Percentiles rank a stretch among this genome's conserved stretches.
These are phyloP conservation scores for Teleogryllus occipitalis DNA, from an alignment of 1,140 invertebrate genomes.

Conservation along the genomic window DNA sequence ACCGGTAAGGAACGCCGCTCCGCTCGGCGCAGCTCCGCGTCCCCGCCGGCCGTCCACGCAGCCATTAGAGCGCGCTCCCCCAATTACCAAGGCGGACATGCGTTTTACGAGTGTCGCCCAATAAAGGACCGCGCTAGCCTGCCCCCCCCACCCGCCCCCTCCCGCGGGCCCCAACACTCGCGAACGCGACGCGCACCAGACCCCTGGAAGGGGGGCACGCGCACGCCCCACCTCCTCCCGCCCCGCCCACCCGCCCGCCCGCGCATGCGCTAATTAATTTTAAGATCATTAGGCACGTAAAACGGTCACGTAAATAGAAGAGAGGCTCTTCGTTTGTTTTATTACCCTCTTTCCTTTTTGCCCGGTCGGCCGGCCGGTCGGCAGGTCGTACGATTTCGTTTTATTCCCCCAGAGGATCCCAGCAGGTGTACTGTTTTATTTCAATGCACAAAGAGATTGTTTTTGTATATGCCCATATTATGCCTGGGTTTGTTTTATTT, in stretches of 20 bases:
- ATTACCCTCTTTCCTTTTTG: neutral
- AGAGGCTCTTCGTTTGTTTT: neutral
- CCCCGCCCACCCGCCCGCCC: too few species aligned
- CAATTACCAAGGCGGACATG: neutral
- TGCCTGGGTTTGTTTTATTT: neutral
- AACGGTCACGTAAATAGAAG: slow-evolving; percentile 1
- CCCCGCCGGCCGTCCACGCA: too few species aligned
- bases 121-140: neutral
- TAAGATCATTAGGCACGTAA: neutral
- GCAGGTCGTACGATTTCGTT: neutral
- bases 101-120: neutral
- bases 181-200: neutral
- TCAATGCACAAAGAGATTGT: neutral
- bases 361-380: too few species aligned
- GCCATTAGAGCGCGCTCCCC: too few species aligned
- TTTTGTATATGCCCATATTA: neutral
- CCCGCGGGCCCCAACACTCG: too few species aligned
- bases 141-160: too few species aligned
- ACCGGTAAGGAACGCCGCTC: too few species aligned
- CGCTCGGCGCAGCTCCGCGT: too few species aligned
- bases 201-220: too few species aligned
- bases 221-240: too few species aligned
- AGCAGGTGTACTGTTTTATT: neutral
- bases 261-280: neutral
- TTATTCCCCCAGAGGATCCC: neutral